Evolutionary conservation across 2,888 invertebrate species (phyloP), one percentile per base, ranked within the genome.

Genomic region (Tipula unca): DNA sequence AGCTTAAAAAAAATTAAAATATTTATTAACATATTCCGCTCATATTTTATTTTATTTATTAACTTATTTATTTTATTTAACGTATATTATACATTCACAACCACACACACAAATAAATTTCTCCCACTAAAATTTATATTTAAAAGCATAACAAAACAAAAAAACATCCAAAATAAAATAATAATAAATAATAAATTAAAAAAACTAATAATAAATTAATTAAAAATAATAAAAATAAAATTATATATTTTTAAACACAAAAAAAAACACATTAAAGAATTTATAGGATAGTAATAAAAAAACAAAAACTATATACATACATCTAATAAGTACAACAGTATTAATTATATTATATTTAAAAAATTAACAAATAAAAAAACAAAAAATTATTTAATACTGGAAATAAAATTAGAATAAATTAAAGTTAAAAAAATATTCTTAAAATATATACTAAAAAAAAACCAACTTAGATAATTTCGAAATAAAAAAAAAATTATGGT

Each of bases 241-340:
- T 32, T 83, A 83, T 83, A 83, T 83, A 83, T 83, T 83, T 83
- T 83, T 83, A 83, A 83, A 83, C 83, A 83, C 83, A 83, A 83
- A 83, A 82, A 82, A 48, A 83, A 83, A 83, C 82, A 82, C 29
- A 32, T 32, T 32, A 83, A 82, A 17, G 83, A 83, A 83, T 83
- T 83, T 83, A 83, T 83, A 83, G 83, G 83, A 32, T 83, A 83
- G 83, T 69, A 69, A 83, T 83, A 83, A 32, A 83, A 32, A 83
- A 83, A 83, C 83, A 83, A 83, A 83, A 83, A 83, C 83, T 83
- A 83, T 83, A 83, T 83, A 83, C 69, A 69, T 69, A 69, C 83
- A 83, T 83, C 83, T 83, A 83, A 83, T 88, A 86, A 86, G 87
- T 87, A 86, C 87, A 87, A 87, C 87, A 86, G 86, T 87, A 87